A percentile compares a stretch with the other conserved stretches of the same genome.
Conservation (phyloP, 2,888 invertebrate genomes). For the Tetrapedia diversipes region DNA sequence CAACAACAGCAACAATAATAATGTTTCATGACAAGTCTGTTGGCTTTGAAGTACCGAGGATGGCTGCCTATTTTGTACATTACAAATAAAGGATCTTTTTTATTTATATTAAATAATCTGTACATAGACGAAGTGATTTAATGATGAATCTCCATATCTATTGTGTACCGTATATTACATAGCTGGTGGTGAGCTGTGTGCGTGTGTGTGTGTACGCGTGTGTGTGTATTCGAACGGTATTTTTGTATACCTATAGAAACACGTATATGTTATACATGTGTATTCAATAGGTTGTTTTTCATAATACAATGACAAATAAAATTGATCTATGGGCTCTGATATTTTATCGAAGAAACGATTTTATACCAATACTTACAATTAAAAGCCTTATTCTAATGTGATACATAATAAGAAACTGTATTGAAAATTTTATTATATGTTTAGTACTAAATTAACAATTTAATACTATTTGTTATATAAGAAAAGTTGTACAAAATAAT, state of each 20-base stretch:
- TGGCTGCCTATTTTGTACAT: slow-evolving; percentile 34
- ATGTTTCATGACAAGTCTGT: slow-evolving; percentile 25
- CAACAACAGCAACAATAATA: slow-evolving; percentile 66
- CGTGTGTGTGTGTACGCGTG: slow-evolving; percentile 2
- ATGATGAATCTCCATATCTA: slow-evolving; percentile 50
- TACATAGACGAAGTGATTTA: slow-evolving; percentile 60
- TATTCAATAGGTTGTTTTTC: slow-evolving; percentile 56
- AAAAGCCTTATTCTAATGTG: neutral
- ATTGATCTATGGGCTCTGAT: slow-evolving; percentile 43
- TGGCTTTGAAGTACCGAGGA: slow-evolving; percentile 47
- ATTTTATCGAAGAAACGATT: slow-evolving; percentile 46
- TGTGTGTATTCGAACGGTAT: slow-evolving; percentile 46
- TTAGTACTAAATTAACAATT: neutral
- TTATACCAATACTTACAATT: neutral
- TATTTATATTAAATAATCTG: slow-evolving; percentile 81
- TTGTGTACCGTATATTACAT: slow-evolving; percentile 33
- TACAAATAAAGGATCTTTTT: slow-evolving; percentile 54
- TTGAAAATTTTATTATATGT: neutral
- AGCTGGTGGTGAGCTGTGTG: slow-evolving; percentile 16
- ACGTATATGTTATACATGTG: slow-evolving; percentile 32
- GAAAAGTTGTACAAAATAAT: no score
- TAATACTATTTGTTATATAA: no score
- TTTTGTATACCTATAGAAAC: slow-evolving; percentile 55
- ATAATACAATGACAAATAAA: slow-evolving; percentile 57
- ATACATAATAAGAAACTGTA: no score